These are phyloP conservation scores for Eupithecia inturbata DNA, from an alignment of 2,888 invertebrate species.

Conservation along the genomic window DNA sequence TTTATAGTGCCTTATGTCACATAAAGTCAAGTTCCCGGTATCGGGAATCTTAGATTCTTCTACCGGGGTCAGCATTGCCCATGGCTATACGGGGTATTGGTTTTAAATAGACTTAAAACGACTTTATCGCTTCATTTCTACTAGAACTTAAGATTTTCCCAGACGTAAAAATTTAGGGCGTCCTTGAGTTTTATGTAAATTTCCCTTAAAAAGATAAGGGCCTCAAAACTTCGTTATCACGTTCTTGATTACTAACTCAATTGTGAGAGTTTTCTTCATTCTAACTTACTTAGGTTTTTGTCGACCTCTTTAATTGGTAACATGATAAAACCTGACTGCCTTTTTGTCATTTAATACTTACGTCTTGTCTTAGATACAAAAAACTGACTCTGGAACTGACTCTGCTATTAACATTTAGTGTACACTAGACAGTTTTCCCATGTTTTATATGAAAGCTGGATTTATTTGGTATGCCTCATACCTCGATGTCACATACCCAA, in stretches of 20 bases:
- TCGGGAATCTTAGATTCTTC: constrained; percentile 77
- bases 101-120: constrained; percentile 38
- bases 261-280: constrained; percentile 7
- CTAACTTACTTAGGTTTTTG: constrained; percentile 7
- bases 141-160: not conserved
- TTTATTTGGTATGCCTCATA: constrained; percentile 25
- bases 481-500: constrained; percentile 24
- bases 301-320: not conserved
- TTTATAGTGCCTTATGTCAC: constrained; percentile 81
- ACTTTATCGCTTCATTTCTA: constrained; percentile 34
- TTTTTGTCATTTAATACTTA: not conserved
- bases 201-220: constrained; percentile 1
- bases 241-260: constrained; percentile 13
- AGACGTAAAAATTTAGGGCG: not conserved
- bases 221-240: constrained; percentile 4
- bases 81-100: constrained; percentile 36
- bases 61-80: constrained; percentile 37
- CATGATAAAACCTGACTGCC: not conserved
- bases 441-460: constrained; percentile 12
- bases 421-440: not conserved
- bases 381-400: not conserved
- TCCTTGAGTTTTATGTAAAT: constrained; percentile 11
- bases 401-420: not conserved
- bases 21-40: constrained; percentile 80
- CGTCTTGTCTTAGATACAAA: not conserved